Evolutionary conservation across 2,888 invertebrate species (phyloP).

Genomic region (Acanthosepion pharaonis): DNA sequence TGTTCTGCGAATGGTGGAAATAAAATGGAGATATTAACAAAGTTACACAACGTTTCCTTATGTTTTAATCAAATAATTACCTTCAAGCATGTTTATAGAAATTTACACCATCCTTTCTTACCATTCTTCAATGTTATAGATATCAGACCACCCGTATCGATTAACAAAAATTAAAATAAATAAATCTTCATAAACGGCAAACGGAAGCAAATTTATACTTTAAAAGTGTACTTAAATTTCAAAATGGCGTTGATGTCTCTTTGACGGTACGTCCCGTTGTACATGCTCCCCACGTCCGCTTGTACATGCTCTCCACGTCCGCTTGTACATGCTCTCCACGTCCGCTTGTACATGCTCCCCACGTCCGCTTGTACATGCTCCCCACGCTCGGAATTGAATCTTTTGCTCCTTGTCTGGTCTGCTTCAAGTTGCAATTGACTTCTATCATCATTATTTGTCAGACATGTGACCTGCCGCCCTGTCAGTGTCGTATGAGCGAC

Average conservation of each 20-base stretch:
- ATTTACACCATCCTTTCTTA: no score
- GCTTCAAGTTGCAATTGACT: neutral
- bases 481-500: neutral
- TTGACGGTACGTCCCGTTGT: neutral
- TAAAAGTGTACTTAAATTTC: neutral
- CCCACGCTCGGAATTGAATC: neutral
- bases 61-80: no score
- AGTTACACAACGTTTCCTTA: no score
- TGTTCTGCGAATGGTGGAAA: no score
- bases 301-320: neutral
- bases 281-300: neutral
- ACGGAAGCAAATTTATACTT: neutral
- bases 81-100: no score
- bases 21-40: no score
- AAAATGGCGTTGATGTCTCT: neutral
- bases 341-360: neutral
- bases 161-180: neutral
- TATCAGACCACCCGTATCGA: no score
- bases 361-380: neutral
- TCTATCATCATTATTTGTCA: constrained; percentile 8
- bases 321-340: no score
- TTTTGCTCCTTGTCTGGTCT: neutral
- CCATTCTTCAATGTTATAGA: no score
- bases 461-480: neutral
- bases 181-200: no score